Evolutionary conservation across 2,113 vertebrate genomes (phyloP).

Genomic region (Corythoichthys haematopterus): DNA sequence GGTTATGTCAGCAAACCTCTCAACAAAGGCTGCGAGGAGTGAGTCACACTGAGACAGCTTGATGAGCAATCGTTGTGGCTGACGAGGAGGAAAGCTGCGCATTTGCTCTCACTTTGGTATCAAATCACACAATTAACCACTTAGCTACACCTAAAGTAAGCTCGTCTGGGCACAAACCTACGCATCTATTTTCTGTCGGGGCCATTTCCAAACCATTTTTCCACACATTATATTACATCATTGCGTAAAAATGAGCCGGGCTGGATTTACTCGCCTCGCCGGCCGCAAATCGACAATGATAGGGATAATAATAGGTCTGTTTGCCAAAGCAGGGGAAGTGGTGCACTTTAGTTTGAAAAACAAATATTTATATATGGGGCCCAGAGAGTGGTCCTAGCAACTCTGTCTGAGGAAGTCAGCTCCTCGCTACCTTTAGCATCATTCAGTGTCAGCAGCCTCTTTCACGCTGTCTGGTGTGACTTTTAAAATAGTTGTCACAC

Average conservation of each 20-base stretch:
- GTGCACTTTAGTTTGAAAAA: constrained; percentile 46
- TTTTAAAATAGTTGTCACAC: background rate
- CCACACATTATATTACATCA: constrained; percentile 32
- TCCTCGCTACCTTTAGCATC: background rate
- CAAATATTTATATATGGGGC: constrained; percentile 68
- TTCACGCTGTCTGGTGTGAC: background rate
- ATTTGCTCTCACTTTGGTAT: constrained; percentile 6
- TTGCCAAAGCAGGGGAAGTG: constrained; percentile 58
- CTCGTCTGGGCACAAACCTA: background rate
- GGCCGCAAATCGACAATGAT: constrained; percentile 24
- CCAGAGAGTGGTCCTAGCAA: constrained; percentile 33
- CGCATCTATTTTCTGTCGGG: constrained; percentile 2
- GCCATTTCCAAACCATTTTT: constrained; percentile 30
- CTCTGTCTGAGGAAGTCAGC: constrained; percentile 31
- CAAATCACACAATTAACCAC: constrained; percentile 10
- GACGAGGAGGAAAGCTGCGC: constrained; percentile 11
- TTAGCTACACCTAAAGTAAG: constrained; percentile 8
- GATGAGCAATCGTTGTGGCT: constrained; percentile 4
- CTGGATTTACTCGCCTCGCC: constrained; percentile 36
- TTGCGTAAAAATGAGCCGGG: constrained; percentile 29
- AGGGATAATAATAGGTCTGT: constrained; percentile 64
- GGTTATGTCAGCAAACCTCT: background rate
- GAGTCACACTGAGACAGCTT: constrained; percentile 20
- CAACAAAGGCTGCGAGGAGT: constrained; percentile 1
- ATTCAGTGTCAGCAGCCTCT: background rate